A percentile compares a stretch with the other conserved stretches of the same genome.
Conservation (phyloP, 1,140 invertebrate species). For the Homalodisca vitripennis region DNA sequence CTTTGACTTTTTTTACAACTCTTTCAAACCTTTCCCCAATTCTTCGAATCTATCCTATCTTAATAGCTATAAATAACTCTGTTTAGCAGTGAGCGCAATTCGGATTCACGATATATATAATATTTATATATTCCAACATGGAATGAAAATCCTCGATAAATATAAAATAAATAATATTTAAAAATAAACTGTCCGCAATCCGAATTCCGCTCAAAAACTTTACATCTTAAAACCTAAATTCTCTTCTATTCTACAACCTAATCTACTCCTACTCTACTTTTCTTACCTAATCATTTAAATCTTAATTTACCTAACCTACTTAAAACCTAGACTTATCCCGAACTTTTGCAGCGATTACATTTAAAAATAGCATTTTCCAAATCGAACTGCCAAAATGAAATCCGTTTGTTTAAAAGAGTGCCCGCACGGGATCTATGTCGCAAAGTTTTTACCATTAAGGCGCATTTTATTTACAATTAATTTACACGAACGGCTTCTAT, state of each 20-base stretch:
- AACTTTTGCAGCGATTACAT: not conserved
- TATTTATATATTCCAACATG: conserved; percentile 26
- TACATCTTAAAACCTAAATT: conserved; percentile 4
- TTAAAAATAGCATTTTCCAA: conserved; percentile 17
- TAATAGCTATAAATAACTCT: conserved; percentile 22
- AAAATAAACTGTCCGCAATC: conserved; percentile 7
- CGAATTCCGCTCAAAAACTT: conserved; percentile 20
- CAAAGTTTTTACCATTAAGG: too few relatives aligned
- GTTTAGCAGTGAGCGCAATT: conserved; percentile 1
- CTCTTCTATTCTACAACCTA: conserved; percentile 7
- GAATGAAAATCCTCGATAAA: conserved; percentile 23
- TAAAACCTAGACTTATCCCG: conserved; percentile 11
- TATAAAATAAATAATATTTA: conserved; percentile 27
- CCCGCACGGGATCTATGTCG: not conserved
- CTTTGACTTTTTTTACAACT: conserved; percentile 18
- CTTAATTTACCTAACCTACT: conserved; percentile 20
- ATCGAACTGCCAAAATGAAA: conserved; percentile 7
- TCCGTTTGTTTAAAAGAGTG: conserved; percentile 21
- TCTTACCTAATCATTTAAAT: conserved; percentile 15
- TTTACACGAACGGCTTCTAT: not conserved
- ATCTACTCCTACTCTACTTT: conserved; percentile 4
- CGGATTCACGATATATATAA: conserved; percentile 16
- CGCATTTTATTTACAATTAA: too few relatives aligned
- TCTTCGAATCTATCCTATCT: conserved; percentile 4
- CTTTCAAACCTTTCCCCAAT: conserved; percentile 1